Evolutionary conservation across 2,797 vertebrate species (phyloP), one percentile per base, ranked within the genome.

Genomic region (Poecilia velifera): DNA sequence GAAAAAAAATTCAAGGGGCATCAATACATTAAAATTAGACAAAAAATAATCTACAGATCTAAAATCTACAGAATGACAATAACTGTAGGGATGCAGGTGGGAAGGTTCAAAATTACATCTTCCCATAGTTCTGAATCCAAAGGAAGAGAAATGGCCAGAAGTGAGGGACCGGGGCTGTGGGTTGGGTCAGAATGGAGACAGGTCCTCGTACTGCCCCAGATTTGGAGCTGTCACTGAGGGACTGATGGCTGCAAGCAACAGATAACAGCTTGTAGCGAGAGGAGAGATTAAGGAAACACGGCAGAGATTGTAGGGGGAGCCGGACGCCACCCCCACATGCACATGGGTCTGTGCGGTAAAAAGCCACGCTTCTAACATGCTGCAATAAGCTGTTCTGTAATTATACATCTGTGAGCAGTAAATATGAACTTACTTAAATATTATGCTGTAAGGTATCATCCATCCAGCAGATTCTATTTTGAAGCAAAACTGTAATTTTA

Each of bases 231-330:
- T 90, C 92, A 87, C 89, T 68, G 86, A 90, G 85, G 93, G 92
- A 95, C 91, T 92, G 87, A 92, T 93, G 84, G 89, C 90, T 93
- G 79, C 66, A 41, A 88, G 91, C 87, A 88, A 88, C 86, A 93
- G 92, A 93, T 91, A 93, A 91, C 90, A 93, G 90, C 89, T 90
- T 92, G 85, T 78, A 84, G 83, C 79, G 76, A 79, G 85, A 90
- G 73, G 80, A 80, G 83, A 90, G 92, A 92, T 92, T 92, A 82
- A 88, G 90, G 90, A 88, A 89, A 73, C 84, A 77, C 86, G 83
- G 82, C 84, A 82, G 85, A 90, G 85, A 90, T 92, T 91, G 89
- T 36, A 91, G 88, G 84, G 84, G 88, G 86, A 80, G 78, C 46
- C 5, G 43, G 75, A 89, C 88, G 86, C 87, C 88, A 85, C 90